Conservation (phyloP, 2,113 vertebrate species). For the Desmodus rotundus region DNA sequence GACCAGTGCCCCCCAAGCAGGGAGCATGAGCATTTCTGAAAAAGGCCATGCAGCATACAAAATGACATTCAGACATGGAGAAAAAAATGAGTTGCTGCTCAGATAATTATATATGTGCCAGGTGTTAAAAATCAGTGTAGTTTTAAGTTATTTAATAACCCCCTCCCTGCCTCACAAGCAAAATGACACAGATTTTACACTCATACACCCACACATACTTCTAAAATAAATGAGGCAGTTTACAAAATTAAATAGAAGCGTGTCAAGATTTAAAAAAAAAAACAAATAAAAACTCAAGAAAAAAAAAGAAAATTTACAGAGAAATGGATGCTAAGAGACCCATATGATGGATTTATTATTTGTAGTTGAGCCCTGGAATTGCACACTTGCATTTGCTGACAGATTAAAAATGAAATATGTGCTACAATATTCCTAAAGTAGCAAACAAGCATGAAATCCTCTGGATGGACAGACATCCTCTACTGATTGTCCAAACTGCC, state of each 20-base stretch:
- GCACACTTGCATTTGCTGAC: background rate
- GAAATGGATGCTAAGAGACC: background rate
- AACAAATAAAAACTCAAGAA: background rate
- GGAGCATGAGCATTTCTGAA: background rate
- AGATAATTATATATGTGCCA: background rate
- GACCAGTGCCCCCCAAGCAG: background rate
- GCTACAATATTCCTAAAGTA: background rate
- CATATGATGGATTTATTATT: background rate
- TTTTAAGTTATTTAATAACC: constrained; percentile 18
- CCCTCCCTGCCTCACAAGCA: background rate
- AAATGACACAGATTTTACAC: constrained; percentile 22
- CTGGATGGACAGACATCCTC: background rate
- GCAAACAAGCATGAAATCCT: background rate
- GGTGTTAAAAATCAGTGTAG: background rate
- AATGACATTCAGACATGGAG: background rate
- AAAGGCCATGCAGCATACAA: background rate
- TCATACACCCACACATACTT: background rate
- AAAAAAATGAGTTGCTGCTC: background rate
- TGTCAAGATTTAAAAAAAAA: constrained; percentile 1
- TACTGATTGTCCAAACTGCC: background rate
- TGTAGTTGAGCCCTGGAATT: background rate
- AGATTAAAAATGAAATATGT: background rate
- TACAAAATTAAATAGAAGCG: constrained; percentile 47
- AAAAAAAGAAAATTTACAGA: background rate
- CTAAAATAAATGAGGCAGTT: constrained; percentile 23